Percentiles rank a stretch among this genome's conserved stretches.
These are phyloP conservation scores for Pseudomyrmex gracilis DNA, from an alignment of 1,140 invertebrate species.

Conservation along the genomic window DNA sequence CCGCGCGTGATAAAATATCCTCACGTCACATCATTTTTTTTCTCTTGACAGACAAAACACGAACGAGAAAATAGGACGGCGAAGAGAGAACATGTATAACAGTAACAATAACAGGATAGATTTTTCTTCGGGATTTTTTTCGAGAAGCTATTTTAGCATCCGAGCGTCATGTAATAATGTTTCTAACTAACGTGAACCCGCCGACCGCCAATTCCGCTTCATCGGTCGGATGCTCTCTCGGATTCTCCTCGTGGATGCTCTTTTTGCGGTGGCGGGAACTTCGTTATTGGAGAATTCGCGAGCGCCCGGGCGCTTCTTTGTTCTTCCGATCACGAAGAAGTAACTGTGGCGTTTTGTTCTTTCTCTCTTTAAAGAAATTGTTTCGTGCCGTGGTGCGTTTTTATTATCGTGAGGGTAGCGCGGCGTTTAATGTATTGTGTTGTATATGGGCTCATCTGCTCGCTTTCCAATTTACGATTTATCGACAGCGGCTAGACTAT, in stretches of 20 bases:
- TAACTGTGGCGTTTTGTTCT: not conserved
- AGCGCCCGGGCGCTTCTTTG: not conserved
- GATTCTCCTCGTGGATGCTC: constrained; percentile 6
- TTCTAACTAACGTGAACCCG: not conserved
- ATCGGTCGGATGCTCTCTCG: not conserved
- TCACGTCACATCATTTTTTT: no score
- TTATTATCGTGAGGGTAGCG: not conserved
- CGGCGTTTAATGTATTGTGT: not conserved
- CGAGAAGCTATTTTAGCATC: not conserved
- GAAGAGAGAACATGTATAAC: not conserved
- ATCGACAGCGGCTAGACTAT: constrained; percentile 53
- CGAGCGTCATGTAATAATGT: not conserved
- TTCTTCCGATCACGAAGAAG: constrained; percentile 2
- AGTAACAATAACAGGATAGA: no score
- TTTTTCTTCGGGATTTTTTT: not conserved
- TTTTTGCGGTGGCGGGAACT: not conserved
- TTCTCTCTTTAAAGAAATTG: constrained; percentile 22
- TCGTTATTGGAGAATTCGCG: constrained; percentile 13
- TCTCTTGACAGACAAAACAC: no score
- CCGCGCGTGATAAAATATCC: no score
- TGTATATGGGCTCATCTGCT: not conserved
- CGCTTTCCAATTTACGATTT: constrained; percentile 71
- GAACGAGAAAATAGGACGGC: not conserved
- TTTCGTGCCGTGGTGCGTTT: not conserved
- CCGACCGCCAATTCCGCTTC: not conserved